Conservation (phyloP, 1,140 invertebrate species). For the Drosophila sucinea region DNA sequence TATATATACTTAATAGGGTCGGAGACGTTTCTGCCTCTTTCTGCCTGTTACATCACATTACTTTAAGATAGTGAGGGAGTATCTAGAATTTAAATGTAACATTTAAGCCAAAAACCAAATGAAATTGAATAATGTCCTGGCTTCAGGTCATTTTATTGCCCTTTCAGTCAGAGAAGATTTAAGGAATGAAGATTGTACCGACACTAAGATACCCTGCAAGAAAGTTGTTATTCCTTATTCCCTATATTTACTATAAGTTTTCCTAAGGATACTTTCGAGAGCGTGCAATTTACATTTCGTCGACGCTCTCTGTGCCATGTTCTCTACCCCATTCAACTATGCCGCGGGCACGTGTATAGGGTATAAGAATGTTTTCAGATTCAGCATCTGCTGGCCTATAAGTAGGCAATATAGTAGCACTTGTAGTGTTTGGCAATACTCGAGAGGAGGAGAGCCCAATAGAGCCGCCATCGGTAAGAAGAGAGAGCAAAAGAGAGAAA, state of each 20-base stretch:
- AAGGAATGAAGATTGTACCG: neutral
- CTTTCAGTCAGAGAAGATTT: neutral
- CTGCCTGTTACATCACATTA: no score
- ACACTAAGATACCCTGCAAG: neutral
- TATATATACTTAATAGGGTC: no score
- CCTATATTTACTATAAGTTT: no score
- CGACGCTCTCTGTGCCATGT: no score
- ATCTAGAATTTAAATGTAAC: neutral
- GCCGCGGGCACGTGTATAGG: neutral
- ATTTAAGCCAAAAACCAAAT: conserved; percentile 1
- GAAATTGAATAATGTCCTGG: conserved; percentile 11
- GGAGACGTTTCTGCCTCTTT: no score
- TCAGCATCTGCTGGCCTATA: neutral
- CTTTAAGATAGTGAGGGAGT: neutral
- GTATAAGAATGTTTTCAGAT: conserved; percentile 10
- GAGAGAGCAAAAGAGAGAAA: conserved; percentile 37
- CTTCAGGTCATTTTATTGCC: conserved; percentile 6
- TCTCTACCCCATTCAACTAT: no score
- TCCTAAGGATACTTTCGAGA: no score
- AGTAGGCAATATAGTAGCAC: conserved; percentile 16
- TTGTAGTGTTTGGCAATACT: conserved; percentile 13
- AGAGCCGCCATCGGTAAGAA: neutral
- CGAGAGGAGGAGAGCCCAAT: neutral
- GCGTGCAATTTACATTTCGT: no score
- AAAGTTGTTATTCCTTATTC: no score